Evolutionary conservation across 2,797 vertebrate genomes (phyloP).

Genomic region (Melopsittacus undulatus): DNA sequence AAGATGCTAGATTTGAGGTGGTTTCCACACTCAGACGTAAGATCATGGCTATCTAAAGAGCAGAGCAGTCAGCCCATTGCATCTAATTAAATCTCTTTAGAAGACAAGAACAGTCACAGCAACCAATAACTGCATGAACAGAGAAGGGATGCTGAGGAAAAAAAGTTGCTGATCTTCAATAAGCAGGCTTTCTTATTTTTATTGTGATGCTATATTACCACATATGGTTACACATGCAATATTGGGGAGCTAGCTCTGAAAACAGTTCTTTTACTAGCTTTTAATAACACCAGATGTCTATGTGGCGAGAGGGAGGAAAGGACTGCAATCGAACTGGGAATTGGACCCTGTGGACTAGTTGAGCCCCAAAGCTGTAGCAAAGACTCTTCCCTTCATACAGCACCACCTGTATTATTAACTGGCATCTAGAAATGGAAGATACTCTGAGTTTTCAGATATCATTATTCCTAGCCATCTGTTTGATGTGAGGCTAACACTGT

Average conservation of each 20-base stretch:
- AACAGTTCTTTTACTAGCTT: constrained; percentile 60
- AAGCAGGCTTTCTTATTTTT: constrained; percentile 34
- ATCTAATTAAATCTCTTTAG: not conserved
- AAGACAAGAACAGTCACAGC: not conserved
- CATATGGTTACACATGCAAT: constrained; percentile 40
- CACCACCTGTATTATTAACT: constrained; percentile 59
- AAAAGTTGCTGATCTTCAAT: constrained; percentile 25
- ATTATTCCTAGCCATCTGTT: constrained; percentile 63
- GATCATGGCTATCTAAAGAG: not conserved
- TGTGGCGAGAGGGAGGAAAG: constrained; percentile 3
- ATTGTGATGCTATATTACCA: constrained; percentile 47
- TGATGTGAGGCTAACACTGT: constrained; percentile 30
- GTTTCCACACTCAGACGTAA: not conserved
- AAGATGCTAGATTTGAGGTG: not conserved
- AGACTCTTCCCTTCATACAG: constrained; percentile 17
- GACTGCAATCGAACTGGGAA: constrained; percentile 39
- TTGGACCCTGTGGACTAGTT: constrained; percentile 64
- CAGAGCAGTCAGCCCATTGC: not conserved
- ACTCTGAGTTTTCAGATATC: constrained; percentile 25
- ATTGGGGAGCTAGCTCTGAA: constrained; percentile 30
- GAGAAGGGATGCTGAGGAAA: not conserved
- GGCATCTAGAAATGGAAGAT: constrained; percentile 45
- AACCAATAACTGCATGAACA: not conserved
- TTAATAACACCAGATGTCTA: constrained; percentile 71
- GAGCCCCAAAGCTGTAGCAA: constrained; percentile 39